Conservation (phyloP, 2,888 invertebrate species). For the Papilio protenor region DNA sequence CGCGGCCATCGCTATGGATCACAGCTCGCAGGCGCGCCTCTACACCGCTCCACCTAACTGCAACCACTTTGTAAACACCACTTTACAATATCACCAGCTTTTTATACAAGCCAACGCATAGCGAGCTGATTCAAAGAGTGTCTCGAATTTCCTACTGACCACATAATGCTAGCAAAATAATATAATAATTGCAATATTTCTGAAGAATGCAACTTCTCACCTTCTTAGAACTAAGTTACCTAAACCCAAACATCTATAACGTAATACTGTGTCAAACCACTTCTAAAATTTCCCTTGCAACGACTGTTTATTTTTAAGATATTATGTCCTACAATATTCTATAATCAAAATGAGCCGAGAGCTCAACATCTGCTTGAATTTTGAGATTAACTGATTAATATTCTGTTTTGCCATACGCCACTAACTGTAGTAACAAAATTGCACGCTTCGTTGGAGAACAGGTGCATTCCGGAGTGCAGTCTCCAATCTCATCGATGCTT, state of each 20-base stretch:
- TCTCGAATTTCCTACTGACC: neutral
- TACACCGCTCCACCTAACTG: constrained; percentile 72
- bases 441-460: constrained; percentile 56
- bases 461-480: constrained; percentile 54
- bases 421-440: constrained; percentile 44
- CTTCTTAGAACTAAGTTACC: neutral
- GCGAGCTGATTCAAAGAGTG: neutral
- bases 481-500: constrained; percentile 70
- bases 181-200: neutral
- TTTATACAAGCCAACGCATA: constrained; percentile 5
- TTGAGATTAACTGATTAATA: constrained; percentile 29
- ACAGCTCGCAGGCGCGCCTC: constrained; percentile 77
- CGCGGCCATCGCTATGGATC: constrained; percentile 80
- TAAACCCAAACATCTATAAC: neutral
- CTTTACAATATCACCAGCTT: constrained; percentile 44
- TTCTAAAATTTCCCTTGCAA: neutral
- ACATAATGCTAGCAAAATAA: neutral
- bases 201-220: neutral
- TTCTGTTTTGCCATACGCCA: constrained; percentile 39
- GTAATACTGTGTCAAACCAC: neutral
- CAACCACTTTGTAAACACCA: constrained; percentile 30
- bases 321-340: neutral
- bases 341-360: neutral
- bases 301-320: neutral
- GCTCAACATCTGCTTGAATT: constrained; percentile 2